Conservation (phyloP, 2,113 vertebrate species). For the Callithrix jacchus region DNA sequence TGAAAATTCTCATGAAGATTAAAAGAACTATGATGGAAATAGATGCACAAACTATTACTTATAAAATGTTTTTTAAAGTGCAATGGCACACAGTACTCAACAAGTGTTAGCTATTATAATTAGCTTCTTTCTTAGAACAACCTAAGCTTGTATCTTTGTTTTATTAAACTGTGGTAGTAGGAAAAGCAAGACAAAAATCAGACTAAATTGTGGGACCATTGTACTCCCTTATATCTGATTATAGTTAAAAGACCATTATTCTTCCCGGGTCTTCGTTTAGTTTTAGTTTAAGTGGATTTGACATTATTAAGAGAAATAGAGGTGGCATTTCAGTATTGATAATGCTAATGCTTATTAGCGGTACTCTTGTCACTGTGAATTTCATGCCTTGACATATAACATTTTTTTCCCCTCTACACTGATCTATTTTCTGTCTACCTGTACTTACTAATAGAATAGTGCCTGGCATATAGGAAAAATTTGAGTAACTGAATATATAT, state of each 20-base stretch:
- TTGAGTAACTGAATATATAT: neutral
- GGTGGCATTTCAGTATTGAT: neutral
- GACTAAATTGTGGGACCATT: slow-evolving; percentile 10
- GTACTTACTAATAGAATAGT: neutral
- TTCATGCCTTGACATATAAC: neutral
- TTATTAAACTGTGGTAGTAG: slow-evolving; percentile 30
- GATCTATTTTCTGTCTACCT: neutral
- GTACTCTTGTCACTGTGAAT: neutral
- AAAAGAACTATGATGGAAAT: neutral
- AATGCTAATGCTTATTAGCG: neutral
- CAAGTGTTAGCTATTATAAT: neutral
- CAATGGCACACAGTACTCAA: neutral
- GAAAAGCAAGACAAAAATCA: slow-evolving; percentile 47
- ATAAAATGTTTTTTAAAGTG: neutral
- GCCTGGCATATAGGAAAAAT: neutral
- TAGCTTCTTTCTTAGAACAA: slow-evolving; percentile 12
- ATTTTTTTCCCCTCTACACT: neutral
- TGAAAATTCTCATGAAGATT: neutral
- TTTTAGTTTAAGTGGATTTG: slow-evolving; percentile 41
- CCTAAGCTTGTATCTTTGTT: slow-evolving; percentile 35
- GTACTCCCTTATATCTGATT: neutral
- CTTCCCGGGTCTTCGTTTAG: neutral
- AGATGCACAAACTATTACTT: neutral
- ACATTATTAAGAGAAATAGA: slow-evolving; percentile 19
- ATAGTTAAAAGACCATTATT: slow-evolving; percentile 22